Evolutionary conservation across 2,888 invertebrate species (phyloP), one percentile per base, ranked within the genome.

Genomic region (Cheilosia vulpina): DNA sequence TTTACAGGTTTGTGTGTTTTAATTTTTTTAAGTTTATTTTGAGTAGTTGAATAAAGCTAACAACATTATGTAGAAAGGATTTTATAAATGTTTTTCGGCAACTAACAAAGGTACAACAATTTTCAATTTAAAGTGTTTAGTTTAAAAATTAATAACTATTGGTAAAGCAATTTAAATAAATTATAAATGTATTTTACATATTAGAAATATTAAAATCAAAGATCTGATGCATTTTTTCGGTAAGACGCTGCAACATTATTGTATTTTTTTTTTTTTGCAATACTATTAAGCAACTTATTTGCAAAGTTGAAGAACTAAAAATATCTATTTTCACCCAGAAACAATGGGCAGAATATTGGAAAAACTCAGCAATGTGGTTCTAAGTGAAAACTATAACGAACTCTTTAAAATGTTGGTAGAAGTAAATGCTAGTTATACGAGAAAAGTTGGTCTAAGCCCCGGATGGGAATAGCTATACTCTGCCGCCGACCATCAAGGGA

Each of bases 1-100:
- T 62, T 68, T 79, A 84, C 73, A 73, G 72, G 62, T 75, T 72
- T 79, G 19, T 47, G 11, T 57, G 47, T 62, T 31, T 31, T 31
- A 9, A 31, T 13, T 60, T 57, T 31, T n/a, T 50, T 43, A 47
- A 50, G n/a, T 34, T 77, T 57, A 55, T 65, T 68, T 82, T 69
- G 75, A 84, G 60, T 84, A 84, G 80, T 84, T 80, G 58, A 84
- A 75, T 84, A 75, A 84, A 80, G 84, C 84, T 84, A 75, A 84
- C 84, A 75, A 75, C 79, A 58, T 52, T 84, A 79, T 69, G 84
- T 84, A 79, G 84, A 84, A 84, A 84, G 80, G 75, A 71, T 60
- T 80, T 57, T 43, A 66, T 78, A 55, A 60, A 75, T 55, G 53
- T 77, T 75, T 53, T 34, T 76, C 69, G 75, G 80, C 71, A 71